phyloP scores from a whole-genome alignment of 2,888 invertebrate genomes.

The Caenorhabditis virilis region DNA sequence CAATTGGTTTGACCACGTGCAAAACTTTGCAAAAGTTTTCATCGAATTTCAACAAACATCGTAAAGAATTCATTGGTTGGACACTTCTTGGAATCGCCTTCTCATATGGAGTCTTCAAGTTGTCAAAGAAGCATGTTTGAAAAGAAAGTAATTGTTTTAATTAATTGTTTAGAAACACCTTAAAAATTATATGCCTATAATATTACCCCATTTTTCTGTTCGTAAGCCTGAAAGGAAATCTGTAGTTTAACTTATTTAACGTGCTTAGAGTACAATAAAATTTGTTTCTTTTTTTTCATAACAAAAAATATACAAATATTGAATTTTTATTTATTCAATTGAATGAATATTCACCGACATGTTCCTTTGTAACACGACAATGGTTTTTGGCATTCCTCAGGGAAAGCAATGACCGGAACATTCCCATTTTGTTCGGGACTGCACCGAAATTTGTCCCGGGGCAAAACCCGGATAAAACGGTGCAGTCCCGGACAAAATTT shows the following conservation, averaged over 20 bases:
- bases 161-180: too few species aligned
- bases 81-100: conserved; percentile 10
- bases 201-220: too few species aligned
- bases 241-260: too few species aligned
- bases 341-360: conserved; percentile 38
- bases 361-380: conserved; percentile 48
- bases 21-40: conserved; percentile 8
- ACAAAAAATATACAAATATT: conserved; percentile 7
- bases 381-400: conserved; percentile 48
- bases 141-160: too few species aligned
- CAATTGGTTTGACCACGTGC: neutral
- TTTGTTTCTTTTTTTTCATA: neutral
- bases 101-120: conserved; percentile 9
- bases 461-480: too few species aligned
- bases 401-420: conserved; percentile 50
- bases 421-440: too few species aligned
- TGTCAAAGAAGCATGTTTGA: neutral
- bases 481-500: too few species aligned
- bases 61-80: conserved; percentile 12
- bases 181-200: too few species aligned
- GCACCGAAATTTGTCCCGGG: too few species aligned
- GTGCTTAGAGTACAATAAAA: too few species aligned
- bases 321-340: too few species aligned
- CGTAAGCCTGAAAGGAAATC: too few species aligned
- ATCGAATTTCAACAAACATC: conserved; percentile 7